phyloP scores from a whole-genome alignment of 92 coral and sea anemone species.

The Phenganax marumi region DNA sequence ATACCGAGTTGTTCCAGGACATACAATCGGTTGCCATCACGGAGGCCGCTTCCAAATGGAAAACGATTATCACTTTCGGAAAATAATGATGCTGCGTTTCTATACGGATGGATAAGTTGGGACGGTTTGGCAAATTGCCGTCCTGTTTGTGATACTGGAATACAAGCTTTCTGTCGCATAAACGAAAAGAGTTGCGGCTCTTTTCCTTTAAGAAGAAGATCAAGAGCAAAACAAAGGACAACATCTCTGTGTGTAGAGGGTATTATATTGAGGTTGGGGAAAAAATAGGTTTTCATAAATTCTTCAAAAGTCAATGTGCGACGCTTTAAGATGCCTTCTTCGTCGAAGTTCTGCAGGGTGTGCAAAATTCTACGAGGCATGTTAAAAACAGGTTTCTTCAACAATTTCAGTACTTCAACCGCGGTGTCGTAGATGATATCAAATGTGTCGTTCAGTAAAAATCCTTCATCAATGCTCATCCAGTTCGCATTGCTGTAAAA shows the following conservation, averaged over 20 bases:
- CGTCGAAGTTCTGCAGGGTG: constrained; percentile 47
- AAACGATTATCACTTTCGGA: constrained; percentile 63
- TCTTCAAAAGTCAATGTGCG: constrained; percentile 67
- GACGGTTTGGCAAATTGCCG: constrained; percentile 59
- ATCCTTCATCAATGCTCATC: constrained; percentile 58
- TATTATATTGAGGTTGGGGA: constrained; percentile 57
- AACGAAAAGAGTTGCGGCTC: too few species aligned
- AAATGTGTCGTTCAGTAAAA: constrained; percentile 59
- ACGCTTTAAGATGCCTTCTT: constrained; percentile 56
- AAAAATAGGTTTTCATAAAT: constrained; percentile 66
- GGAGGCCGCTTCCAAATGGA: constrained; percentile 67
- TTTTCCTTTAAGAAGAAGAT: constrained; percentile 52
- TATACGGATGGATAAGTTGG: constrained; percentile 63
- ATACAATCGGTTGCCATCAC: constrained; percentile 60
- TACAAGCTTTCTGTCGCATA: constrained; percentile 48
- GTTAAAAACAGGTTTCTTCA: constrained; percentile 69
- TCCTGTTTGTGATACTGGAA: constrained; percentile 62
- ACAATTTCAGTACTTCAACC: constrained; percentile 52
- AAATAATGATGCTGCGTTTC: constrained; percentile 66
- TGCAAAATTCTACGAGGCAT: constrained; percentile 56
- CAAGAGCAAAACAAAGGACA: constrained; percentile 64
- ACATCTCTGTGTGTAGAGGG: constrained; percentile 56
- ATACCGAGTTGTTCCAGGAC: constrained; percentile 69
- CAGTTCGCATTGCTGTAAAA: constrained; percentile 63
- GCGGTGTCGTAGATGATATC: constrained; percentile 59